These are phyloP conservation scores for Caenorhabditis sp. DNA, from an alignment of 2,888 invertebrate genomes.

Conservation along the genomic window DNA sequence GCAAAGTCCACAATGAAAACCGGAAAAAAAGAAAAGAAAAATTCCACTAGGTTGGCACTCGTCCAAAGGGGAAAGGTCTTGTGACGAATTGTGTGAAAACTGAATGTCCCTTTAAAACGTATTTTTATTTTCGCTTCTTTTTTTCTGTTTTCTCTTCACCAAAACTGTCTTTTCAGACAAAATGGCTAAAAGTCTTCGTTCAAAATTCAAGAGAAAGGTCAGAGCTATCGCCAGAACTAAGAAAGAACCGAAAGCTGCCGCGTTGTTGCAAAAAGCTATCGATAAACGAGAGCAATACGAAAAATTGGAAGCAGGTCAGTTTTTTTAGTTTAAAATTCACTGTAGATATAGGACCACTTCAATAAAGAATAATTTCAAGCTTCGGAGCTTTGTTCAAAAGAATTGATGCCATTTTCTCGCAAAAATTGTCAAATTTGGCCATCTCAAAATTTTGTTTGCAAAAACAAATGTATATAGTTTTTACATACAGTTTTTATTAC, in stretches of 20 bases:
- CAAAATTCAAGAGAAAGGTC: constrained; percentile 58
- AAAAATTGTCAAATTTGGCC: no score
- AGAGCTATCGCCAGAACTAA: constrained; percentile 51
- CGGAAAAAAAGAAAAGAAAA: neutral
- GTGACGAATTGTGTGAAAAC: constrained; percentile 12
- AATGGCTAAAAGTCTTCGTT: constrained; percentile 60
- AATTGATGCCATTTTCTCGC: no score
- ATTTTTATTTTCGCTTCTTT: constrained; percentile 7
- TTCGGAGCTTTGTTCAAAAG: no score
- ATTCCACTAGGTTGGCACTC: constrained; percentile 3
- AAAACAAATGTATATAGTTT: no score
- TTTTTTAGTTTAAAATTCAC: neutral
- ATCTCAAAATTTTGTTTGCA: no score
- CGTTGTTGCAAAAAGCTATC: constrained; percentile 40
- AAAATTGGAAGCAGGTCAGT: constrained; percentile 33
- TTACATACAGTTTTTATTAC: no score
- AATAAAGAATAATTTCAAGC: neutral
- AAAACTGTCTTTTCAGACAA: constrained; percentile 3
- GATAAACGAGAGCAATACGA: constrained; percentile 40
- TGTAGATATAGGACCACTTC: no score
- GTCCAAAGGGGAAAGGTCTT: constrained; percentile 35
- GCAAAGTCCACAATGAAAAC: neutral
- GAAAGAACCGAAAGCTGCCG: constrained; percentile 50
- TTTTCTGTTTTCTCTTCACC: constrained; percentile 1
- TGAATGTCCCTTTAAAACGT: constrained; percentile 28